Evolutionary conservation across 2,797 vertebrate genomes (phyloP).

Genomic region (Oophaga sylvatica): DNA sequence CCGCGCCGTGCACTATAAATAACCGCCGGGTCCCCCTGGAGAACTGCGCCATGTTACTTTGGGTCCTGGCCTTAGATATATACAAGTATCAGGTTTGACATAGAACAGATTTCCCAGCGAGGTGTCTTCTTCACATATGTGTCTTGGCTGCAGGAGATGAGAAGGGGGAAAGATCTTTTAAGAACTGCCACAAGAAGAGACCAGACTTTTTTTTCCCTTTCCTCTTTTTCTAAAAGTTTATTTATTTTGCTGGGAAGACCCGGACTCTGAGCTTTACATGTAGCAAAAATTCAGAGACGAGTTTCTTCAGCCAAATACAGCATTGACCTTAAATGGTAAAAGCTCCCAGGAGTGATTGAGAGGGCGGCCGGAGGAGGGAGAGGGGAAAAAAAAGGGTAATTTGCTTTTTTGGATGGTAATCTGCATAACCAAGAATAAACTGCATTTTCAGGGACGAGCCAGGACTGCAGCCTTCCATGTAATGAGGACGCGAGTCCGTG

Average conservation of each 20-base stretch:
- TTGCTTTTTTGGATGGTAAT: constrained; percentile 83
- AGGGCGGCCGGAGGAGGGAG: constrained; percentile 84
- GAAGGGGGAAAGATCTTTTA: not conserved
- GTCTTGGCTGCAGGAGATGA: not conserved
- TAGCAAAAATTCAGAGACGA: constrained; percentile 72
- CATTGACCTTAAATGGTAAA: constrained; percentile 99
- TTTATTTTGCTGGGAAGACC: constrained; percentile 64
- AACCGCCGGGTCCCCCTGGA: not conserved
- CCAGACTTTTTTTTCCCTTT: not conserved
- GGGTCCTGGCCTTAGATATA: not conserved
- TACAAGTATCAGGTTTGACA: constrained; percentile 2
- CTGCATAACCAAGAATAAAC: constrained; percentile 78
- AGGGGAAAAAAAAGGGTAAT: constrained; percentile 76
- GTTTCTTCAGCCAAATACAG: constrained; percentile 87
- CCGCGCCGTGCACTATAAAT: constrained; percentile 10
- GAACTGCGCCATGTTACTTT: not conserved
- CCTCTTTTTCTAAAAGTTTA: constrained; percentile 31
- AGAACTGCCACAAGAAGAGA: not conserved
- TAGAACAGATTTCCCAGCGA: constrained; percentile 12
- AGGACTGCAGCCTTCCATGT: constrained; percentile 68
- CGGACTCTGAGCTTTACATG: constrained; percentile 66
- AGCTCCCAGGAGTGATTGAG: constrained; percentile 97
- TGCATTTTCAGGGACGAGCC: constrained; percentile 72
- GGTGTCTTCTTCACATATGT: constrained; percentile 11
- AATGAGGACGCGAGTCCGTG: constrained; percentile 80